Evolutionary conservation across 2,888 invertebrate genomes (phyloP), one percentile per base, ranked within the genome.

Genomic region (Hybos culiciformis): DNA sequence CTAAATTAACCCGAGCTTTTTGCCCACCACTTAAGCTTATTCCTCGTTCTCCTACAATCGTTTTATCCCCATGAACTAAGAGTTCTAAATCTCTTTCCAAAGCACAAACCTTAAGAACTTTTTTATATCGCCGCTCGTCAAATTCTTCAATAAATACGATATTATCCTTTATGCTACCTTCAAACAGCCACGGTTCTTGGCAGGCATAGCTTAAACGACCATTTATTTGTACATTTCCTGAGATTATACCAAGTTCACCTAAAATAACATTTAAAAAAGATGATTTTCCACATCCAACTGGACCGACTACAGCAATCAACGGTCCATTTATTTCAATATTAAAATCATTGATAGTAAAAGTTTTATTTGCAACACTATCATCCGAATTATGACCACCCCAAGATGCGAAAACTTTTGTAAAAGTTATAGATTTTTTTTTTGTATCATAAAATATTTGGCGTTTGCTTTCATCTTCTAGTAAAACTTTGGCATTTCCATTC

Each of bases 81-180:
- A 54, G 75, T 71, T 72, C 69, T 50, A 85, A 69, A 59, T 85
- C 84, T 49, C 68, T 66, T 50, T 73, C 69, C 43, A 80, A 58
- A 3, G 77, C 75, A 55, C 79, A 80, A 0, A 71, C 74, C 46
- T 69, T 68, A 1, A 77, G 62, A 0, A 78, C 73, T 40, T 67
- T 67, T 11, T 60, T 57, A 45, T 66, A 66, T 4, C 67, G 59
- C 6, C 66, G 57, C 39, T 80, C 77, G 76, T 81, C 48, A 75
- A 70, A 55, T 74, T 66, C 63, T 47, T 69, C 75, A 0, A 93
- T 94, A 64, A 97, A 96, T 2, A 92, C 63, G 50, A 97, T 90
- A 63, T 97, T 97, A 56, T 94, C 91, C 9, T 87, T 72, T 0
- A 97, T 80, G 47, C 85, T 83, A 20, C 80, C 76, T 67, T 64